phyloP scores from a whole-genome alignment of 2,797 vertebrate genomes.

The Glyptemys insculpta region DNA sequence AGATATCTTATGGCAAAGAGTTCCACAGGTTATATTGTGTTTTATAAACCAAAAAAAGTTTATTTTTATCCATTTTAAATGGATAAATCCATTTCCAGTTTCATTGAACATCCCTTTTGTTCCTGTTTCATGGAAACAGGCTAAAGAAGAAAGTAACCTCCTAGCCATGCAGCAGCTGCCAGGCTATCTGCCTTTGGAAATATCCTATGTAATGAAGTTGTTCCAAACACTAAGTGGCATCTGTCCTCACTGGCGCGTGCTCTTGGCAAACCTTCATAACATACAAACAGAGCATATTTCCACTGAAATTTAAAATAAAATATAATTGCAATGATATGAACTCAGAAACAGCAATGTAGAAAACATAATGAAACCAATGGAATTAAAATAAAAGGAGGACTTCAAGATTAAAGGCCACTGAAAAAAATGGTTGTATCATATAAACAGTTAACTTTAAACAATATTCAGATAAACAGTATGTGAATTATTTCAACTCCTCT shows the following conservation, averaged over 20 bases:
- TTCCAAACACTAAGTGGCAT: not conserved
- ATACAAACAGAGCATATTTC: not conserved
- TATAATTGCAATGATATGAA: not conserved
- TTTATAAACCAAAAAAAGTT: not conserved
- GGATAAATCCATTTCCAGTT: not conserved
- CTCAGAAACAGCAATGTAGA: not conserved
- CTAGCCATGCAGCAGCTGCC: not conserved
- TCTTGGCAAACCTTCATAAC: not conserved
- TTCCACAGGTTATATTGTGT: not conserved
- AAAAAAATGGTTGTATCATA: not conserved
- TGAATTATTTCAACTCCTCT: conserved; percentile 66
- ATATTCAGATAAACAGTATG: conserved; percentile 64
- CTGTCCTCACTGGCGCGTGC: not conserved
- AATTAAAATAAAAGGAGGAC: conserved; percentile 27
- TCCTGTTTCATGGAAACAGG: not conserved
- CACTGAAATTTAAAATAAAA: conserved; percentile 32
- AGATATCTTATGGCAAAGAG: not conserved
- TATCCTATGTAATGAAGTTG: not conserved
- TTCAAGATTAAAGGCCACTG: not conserved
- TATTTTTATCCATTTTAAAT: not conserved
- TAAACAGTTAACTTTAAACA: conserved; percentile 31
- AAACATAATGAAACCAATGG: conserved; percentile 15
- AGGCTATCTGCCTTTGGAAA: not conserved
- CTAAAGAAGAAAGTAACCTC: not conserved
- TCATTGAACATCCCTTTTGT: not conserved